Percentiles rank a stretch among this genome's conserved stretches.
These are phyloP conservation scores for Carcina quercana DNA, from an alignment of 2,888 invertebrate species.

Conservation along the genomic window DNA sequence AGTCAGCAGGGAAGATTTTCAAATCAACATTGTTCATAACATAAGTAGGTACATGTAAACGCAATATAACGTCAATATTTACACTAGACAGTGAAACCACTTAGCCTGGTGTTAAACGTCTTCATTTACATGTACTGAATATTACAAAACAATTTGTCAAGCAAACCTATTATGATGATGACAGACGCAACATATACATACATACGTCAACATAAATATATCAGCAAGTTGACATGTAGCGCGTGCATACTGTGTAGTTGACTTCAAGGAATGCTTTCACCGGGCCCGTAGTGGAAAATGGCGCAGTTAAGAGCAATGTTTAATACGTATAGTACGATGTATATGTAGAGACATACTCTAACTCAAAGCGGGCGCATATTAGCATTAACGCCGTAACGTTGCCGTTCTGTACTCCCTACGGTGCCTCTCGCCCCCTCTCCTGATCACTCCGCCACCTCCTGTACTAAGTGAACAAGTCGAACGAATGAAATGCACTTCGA, in stretches of 20 bases:
- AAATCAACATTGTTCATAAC: too few relatives aligned
- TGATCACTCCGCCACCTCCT: conserved; percentile 43
- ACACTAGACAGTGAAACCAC: not conserved
- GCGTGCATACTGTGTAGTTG: conserved; percentile 1
- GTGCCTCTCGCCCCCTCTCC: conserved; percentile 56
- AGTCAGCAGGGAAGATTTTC: too few relatives aligned
- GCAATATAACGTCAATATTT: not conserved
- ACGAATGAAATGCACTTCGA: conserved; percentile 37
- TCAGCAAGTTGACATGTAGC: not conserved
- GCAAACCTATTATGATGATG: not conserved
- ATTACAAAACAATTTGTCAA: not conserved
- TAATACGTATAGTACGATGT: not conserved
- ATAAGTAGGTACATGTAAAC: too few relatives aligned
- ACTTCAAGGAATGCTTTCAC: conserved; percentile 5
- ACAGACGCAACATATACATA: not conserved
- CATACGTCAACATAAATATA: not conserved
- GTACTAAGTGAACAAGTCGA: conserved; percentile 37
- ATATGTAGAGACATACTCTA: conserved; percentile 1
- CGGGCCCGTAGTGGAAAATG: not conserved
- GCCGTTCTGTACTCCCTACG: conserved; percentile 54
- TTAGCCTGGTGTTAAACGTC: not conserved
- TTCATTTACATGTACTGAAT: not conserved
- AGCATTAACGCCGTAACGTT: conserved; percentile 52
- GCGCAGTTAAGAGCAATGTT: not conserved
- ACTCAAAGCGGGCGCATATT: conserved; percentile 39